Conservation (phyloP, 2,797 vertebrate genomes). For the Acanthiza pusilla region DNA sequence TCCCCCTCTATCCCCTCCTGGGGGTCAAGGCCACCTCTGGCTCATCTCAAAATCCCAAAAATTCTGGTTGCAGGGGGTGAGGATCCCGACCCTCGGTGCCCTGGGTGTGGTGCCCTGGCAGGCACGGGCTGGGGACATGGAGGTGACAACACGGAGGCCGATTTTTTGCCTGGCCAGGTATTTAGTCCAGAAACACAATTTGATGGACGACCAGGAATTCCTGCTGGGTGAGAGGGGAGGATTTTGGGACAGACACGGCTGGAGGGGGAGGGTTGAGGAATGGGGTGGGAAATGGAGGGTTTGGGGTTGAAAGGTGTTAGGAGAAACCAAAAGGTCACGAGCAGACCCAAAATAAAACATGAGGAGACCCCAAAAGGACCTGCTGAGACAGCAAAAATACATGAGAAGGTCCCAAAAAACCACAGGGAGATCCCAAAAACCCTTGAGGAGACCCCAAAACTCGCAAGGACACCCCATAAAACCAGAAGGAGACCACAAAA, state of each 20-base stretch:
- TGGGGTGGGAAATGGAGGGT: neutral
- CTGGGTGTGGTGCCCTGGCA: neutral
- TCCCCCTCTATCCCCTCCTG: no score
- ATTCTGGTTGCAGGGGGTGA: neutral
- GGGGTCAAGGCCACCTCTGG: no score
- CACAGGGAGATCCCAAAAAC: neutral
- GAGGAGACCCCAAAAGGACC: no score
- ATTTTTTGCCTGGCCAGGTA: neutral
- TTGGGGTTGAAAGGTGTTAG: neutral
- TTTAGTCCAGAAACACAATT: neutral
- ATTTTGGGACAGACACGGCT: rapidly evolving
- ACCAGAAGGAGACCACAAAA: neutral
- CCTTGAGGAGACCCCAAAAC: neutral
- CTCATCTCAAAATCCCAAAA: neutral
- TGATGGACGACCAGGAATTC: neutral
- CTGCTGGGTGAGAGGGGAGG: no score
- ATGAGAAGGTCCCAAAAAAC: neutral
- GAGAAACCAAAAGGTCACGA: neutral
- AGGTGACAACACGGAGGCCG: neutral
- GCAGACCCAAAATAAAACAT: no score
- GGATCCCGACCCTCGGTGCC: neutral
- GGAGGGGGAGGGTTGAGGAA: neutral
- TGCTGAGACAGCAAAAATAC: no score
- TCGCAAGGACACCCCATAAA: neutral
- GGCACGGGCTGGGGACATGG: neutral